Evolutionary conservation across 2,113 vertebrate genomes (phyloP).

Genomic region (Heterotis niloticus): DNA sequence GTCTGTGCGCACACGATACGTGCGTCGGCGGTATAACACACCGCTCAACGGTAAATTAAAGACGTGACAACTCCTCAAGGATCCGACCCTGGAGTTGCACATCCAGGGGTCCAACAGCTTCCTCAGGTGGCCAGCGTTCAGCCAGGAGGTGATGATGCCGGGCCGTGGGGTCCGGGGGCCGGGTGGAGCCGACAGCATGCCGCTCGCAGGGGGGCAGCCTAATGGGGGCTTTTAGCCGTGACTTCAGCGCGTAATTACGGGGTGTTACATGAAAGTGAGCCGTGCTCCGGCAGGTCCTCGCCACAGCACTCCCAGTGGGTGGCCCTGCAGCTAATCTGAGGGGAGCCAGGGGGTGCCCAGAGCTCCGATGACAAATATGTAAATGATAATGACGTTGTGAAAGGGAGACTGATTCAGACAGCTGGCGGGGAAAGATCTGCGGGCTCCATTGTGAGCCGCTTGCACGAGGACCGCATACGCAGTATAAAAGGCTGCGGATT

Average conservation of each 20-base stretch:
- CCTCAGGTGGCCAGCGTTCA: too few relatives aligned
- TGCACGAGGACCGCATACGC: slow-evolving; percentile 27
- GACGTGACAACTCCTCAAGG: too few relatives aligned
- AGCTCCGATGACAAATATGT: slow-evolving; percentile 67
- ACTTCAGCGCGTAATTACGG: slow-evolving; percentile 76
- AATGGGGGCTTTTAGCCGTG: slow-evolving; percentile 74
- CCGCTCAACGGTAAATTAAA: too few relatives aligned
- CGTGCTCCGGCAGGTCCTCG: slow-evolving; percentile 62
- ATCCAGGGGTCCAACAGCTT: too few relatives aligned
- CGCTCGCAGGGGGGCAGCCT: slow-evolving; percentile 58
- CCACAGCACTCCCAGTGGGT: slow-evolving; percentile 64
- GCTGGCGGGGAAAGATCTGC: slow-evolving; percentile 47
- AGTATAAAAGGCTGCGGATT: slow-evolving; percentile 45
- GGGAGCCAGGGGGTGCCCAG: slow-evolving; percentile 51
- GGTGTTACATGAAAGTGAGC: slow-evolving; percentile 61
- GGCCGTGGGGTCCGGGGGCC: too few relatives aligned
- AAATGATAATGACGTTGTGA: slow-evolving; percentile 43
- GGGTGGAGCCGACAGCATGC: slow-evolving; percentile 55
- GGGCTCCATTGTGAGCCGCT: slow-evolving; percentile 35
- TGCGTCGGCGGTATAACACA: too few relatives aligned
- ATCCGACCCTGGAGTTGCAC: too few relatives aligned
- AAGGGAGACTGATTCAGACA: slow-evolving; percentile 44
- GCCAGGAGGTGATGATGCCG: too few relatives aligned
- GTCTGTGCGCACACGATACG: too few relatives aligned
- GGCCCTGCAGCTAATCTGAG: slow-evolving; percentile 73